phyloP scores from a whole-genome alignment of 2,113 vertebrate species.

The Indicator maculatus region DNA sequence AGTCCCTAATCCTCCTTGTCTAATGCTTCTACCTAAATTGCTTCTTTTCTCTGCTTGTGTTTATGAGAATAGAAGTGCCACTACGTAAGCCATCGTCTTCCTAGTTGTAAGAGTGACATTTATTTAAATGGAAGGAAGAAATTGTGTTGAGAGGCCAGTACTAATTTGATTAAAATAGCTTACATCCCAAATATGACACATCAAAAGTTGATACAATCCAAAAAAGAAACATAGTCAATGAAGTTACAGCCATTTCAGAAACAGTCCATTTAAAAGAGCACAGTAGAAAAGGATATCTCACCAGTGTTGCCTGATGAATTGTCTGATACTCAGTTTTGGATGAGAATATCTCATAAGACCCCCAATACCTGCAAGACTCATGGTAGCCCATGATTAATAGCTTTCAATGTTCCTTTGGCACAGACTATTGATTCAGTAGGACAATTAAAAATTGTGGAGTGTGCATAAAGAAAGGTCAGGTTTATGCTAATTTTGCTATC shows the following conservation, averaged over 20 bases:
- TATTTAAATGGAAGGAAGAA: neutral
- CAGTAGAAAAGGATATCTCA: neutral
- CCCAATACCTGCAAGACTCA: neutral
- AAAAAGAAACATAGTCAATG: neutral
- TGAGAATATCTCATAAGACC: neutral
- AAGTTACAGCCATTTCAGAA: neutral
- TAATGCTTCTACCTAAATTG: neutral
- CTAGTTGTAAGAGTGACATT: neutral
- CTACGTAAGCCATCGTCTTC: neutral
- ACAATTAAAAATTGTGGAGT: neutral
- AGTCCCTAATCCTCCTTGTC: neutral
- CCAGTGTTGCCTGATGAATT: neutral
- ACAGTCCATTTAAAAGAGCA: neutral
- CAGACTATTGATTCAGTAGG: neutral
- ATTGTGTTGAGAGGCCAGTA: neutral
- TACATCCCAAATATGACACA: neutral
- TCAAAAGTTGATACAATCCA: neutral
- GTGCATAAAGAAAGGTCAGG: conserved; percentile 6
- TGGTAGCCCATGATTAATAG: neutral
- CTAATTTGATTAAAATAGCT: neutral
- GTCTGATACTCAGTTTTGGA: neutral
- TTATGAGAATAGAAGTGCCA: neutral
- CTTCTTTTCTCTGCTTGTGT: neutral
- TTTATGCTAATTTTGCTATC: conserved; percentile 13
- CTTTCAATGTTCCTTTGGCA: neutral